Conservation (phyloP, 2,797 vertebrate genomes). For the Schizopygopsis malacanthus region DNA sequence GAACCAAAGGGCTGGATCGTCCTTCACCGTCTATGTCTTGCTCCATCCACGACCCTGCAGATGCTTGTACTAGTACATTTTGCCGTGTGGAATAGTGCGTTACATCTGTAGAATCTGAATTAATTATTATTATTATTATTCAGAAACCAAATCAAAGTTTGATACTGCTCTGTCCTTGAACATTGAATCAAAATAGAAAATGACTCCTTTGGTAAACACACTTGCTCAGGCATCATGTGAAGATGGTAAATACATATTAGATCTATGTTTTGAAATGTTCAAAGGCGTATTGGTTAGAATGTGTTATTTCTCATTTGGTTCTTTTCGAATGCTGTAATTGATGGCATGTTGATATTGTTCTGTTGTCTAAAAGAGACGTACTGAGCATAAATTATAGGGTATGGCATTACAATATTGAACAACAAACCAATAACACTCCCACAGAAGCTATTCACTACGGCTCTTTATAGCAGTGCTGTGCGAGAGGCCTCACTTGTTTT, state of each 20-base stretch:
- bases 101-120: neutral
- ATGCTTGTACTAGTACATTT: neutral
- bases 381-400: neutral
- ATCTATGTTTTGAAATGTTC: neutral
- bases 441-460: neutral
- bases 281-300: neutral
- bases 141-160: conserved; percentile 29
- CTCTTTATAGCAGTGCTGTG: neutral
- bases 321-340: neutral
- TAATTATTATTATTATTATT: conserved; percentile 41
- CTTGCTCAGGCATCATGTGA: neutral
- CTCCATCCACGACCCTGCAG: neutral
- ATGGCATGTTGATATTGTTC: neutral
- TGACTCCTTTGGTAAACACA: neutral
- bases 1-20: conserved; percentile 31
- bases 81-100: neutral
- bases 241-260: conserved; percentile 34
- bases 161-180: conserved; percentile 19
- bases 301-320: neutral
- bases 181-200: conserved; percentile 29
- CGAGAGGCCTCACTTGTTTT: neutral
- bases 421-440: neutral
- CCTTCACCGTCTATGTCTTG: conserved; percentile 4
- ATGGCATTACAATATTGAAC: neutral
- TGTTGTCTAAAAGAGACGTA: neutral